phyloP scores from a whole-genome alignment of 2,113 vertebrate genomes.

The Sceloporus tristichus region DNA sequence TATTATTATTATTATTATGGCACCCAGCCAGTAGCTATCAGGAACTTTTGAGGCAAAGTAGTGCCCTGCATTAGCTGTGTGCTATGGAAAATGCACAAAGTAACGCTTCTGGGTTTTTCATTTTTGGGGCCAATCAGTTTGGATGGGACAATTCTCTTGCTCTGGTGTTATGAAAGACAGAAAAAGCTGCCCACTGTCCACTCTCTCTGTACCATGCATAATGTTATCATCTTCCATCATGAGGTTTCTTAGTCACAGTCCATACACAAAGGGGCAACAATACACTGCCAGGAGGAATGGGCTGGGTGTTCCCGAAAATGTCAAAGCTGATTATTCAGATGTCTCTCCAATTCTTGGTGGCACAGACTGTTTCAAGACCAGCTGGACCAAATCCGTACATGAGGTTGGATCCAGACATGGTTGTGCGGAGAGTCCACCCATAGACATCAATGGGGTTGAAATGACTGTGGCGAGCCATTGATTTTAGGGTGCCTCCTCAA shows the following conservation, averaged over 20 bases:
- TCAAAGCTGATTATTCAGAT: neutral
- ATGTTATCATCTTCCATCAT: neutral
- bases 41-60: neutral
- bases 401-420: neutral
- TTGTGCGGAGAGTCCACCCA: neutral
- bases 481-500: neutral
- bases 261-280: neutral
- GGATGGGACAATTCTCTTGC: neutral
- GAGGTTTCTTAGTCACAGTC: neutral
- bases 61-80: neutral
- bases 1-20: no score
- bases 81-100: neutral
- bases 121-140: neutral
- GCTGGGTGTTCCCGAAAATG: neutral
- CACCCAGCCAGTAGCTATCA: no score
- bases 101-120: neutral
- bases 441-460: neutral
- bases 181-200: neutral
- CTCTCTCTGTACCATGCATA: neutral
- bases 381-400: conserved; percentile 19
- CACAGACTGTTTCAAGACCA: conserved; percentile 15
- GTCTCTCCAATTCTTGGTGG: neutral
- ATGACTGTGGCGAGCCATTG: no score
- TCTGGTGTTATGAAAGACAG: neutral
- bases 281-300: neutral